These are phyloP conservation scores for Plagodis pulveraria DNA, from an alignment of 2,888 invertebrate genomes.

Conservation along the genomic window DNA sequence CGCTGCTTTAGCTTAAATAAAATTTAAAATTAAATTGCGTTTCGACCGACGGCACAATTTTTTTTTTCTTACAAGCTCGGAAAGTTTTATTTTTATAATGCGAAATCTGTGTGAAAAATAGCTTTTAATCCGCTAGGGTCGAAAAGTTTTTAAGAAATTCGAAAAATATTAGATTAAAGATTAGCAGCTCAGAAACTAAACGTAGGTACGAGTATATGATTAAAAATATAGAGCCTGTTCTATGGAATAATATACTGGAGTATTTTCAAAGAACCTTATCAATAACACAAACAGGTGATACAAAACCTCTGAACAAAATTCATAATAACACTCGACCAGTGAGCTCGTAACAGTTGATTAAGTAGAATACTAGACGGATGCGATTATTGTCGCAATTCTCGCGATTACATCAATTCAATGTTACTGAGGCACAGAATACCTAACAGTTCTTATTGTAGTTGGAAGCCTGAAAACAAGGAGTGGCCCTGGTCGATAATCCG, in stretches of 20 bases:
- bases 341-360: constrained; percentile 9
- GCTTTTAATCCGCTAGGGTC: too few species aligned
- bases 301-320: constrained; percentile 4
- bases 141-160: too few species aligned
- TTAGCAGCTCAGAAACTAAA: too few species aligned
- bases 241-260: not conserved
- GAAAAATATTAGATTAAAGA: too few species aligned
- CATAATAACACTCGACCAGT: constrained; percentile 14
- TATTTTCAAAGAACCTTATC: constrained; percentile 6
- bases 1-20: too few species aligned
- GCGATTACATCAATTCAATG: constrained; percentile 47
- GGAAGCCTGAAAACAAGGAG: constrained; percentile 57
- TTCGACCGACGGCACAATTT: too few species aligned
- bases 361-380: constrained; percentile 20
- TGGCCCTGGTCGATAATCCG: constrained; percentile 58
- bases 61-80: too few species aligned
- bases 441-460: constrained; percentile 15
- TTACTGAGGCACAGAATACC: constrained; percentile 11
- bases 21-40: too few species aligned
- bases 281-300: constrained; percentile 1
- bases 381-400: constrained; percentile 46
- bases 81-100: too few species aligned
- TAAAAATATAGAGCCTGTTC: too few species aligned
- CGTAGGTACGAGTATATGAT: too few species aligned
- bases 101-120: too few species aligned